Evolutionary conservation across 2,888 invertebrate species (phyloP), one percentile per base, ranked within the genome.

Genomic region (Nasonia oneida): DNA sequence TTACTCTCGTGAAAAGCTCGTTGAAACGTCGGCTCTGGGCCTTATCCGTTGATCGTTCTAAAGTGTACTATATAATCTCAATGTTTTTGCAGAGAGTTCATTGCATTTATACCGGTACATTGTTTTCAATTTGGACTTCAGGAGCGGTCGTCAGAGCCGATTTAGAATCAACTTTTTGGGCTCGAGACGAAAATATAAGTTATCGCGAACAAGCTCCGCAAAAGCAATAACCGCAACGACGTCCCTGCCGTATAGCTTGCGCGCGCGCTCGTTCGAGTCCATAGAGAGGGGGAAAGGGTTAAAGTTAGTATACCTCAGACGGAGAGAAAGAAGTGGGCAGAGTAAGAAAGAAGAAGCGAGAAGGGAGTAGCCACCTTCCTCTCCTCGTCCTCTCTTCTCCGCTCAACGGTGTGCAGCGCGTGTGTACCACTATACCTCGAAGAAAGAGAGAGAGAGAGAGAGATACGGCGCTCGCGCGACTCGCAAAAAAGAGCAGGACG

Each of bases 291-390:
- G 71, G 57, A 67, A 84, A 84, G 84, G 80, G 80, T 80, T 75
- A 79, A 79, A 75, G 79, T 79, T 75, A 84, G 80, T 80, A 84
- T 79, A 83, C 73, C 78, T 79, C 12, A 12, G 18, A 57, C 42
- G 29, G 42, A 70, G 42, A 71, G 83, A 18, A 53, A 70, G 57
- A 67, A 57, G 10, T 37, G 29, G 61, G 53, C 15, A 33, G 14
- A 61, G 33, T 3, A 39, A 81, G 73, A 67, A 50, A 67, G 50
- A 64, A 37, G 81, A 75, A 23, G 18, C 12, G 64, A 61, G 73
- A 57, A 23, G 57, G 42, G 29, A 61, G 57, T 61, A 61, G 57
- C 57, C 57, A 61, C 57, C 57, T 61, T 61, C 57, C n/a, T 61
- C 57, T 61, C 57, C 57, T 61, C 53, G 4, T 53, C 53, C 18